A percentile compares a stretch with the other conserved stretches of the same genome.
Evolutionary conservation across 2,888 invertebrate species (phyloP).

Genomic region (Dicyrtoma fusca): DNA sequence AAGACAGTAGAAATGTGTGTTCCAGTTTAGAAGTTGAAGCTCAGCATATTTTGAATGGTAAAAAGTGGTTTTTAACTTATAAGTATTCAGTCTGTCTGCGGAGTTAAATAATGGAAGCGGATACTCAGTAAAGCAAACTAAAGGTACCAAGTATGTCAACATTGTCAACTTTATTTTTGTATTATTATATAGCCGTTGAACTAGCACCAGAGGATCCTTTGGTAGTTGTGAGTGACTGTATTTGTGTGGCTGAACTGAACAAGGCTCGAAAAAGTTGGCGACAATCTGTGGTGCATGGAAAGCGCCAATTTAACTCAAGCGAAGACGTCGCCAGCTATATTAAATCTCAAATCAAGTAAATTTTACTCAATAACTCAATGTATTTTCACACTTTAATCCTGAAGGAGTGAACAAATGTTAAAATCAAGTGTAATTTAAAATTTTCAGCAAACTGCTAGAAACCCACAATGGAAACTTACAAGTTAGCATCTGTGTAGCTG

Average conservation of each 20-base stretch:
- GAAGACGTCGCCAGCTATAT: conserved; percentile 24
- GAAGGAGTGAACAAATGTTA: no score
- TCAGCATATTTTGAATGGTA: conserved; percentile 31
- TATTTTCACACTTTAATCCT: background rate
- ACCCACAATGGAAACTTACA: conserved; percentile 27
- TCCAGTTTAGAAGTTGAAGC: background rate
- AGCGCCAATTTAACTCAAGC: conserved; percentile 20
- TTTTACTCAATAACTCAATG: background rate
- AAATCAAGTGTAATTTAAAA: no score
- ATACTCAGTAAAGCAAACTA: no score
- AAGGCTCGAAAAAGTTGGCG: conserved; percentile 21
- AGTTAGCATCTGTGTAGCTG: conserved; percentile 36
- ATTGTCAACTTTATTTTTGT: background rate
- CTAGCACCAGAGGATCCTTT: conserved; percentile 36
- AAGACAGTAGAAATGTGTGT: background rate
- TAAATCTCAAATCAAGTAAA: conserved; percentile 35
- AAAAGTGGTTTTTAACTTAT: background rate
- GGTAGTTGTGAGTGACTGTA: conserved; percentile 26
- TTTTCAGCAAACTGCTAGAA: conserved; percentile 33
- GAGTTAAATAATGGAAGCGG: no score
- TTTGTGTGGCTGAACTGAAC: conserved; percentile 33
- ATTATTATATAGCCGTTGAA: conserved; percentile 23
- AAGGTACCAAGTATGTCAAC: no score
- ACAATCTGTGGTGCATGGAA: conserved; percentile 2
- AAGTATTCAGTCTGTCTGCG: background rate